A percentile compares a stretch with the other conserved stretches of the same genome.
phyloP scores from a whole-genome alignment of 1,140 invertebrate species.

The Drosophila kanapiae region DNA sequence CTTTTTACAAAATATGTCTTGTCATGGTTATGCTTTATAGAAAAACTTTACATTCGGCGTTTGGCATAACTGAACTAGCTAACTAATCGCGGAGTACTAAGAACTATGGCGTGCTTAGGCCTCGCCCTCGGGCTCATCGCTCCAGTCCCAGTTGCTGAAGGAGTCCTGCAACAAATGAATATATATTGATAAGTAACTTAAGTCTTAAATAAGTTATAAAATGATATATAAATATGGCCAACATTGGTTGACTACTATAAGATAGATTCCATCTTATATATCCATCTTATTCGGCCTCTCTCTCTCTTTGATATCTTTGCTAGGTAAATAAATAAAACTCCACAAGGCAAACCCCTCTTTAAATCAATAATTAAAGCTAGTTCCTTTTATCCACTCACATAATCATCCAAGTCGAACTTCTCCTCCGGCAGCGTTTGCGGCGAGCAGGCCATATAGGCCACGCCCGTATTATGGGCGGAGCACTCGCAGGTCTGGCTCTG shows the following conservation, averaged over 20 bases:
- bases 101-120: constrained; percentile 35
- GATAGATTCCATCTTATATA: too few relatives aligned
- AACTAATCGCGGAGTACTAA: constrained; percentile 49
- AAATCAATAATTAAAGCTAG: background rate
- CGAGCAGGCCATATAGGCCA: constrained; percentile 87
- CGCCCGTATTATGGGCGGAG: constrained; percentile 88
- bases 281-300: too few relatives aligned
- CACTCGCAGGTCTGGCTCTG: constrained; percentile 91
- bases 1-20: constrained; percentile 64
- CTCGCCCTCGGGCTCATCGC: constrained; percentile 53
- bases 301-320: too few relatives aligned
- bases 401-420: constrained; percentile 70
- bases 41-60: constrained; percentile 58
- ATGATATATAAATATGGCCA: too few relatives aligned
- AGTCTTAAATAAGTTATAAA: too few relatives aligned
- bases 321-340: too few relatives aligned
- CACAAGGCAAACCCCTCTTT: too few relatives aligned
- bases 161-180: constrained; percentile 48
- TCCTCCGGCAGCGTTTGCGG: constrained; percentile 58
- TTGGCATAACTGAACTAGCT: constrained; percentile 42
- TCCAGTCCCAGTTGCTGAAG: constrained; percentile 78
- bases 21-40: constrained; percentile 26
- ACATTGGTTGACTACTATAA: too few relatives aligned
- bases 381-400: constrained; percentile 58
- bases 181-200: too few relatives aligned